Percentiles rank a stretch among this genome's conserved stretches.
phyloP scores from a whole-genome alignment of 1,140 invertebrate species.

The Temnothorax longispinosus region DNA sequence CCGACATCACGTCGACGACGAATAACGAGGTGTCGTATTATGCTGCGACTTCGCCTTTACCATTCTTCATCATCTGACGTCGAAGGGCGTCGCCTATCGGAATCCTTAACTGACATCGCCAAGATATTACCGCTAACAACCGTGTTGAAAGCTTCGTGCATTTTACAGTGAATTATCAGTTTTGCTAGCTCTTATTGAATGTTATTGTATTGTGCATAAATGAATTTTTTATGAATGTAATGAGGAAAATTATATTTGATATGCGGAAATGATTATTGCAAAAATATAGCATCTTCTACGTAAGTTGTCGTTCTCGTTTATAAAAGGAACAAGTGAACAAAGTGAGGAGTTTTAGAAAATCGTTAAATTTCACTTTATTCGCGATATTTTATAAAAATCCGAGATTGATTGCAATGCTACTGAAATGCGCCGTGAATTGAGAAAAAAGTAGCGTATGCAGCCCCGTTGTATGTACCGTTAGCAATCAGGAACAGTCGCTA shows the following conservation, averaged over 20 bases:
- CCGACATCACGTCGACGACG: conserved; percentile 28
- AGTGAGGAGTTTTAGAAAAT: background rate
- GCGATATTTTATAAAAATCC: conserved; percentile 39
- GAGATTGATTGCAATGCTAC: conserved; percentile 7
- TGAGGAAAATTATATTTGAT: background rate
- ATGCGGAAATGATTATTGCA: background rate
- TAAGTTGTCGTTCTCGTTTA: background rate
- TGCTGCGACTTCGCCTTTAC: conserved; percentile 30
- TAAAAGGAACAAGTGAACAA: background rate
- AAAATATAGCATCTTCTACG: background rate
- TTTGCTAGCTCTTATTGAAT: background rate
- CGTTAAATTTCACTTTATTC: background rate
- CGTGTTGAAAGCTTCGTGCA: background rate
- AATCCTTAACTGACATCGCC: conserved; percentile 44
- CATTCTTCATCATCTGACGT: conserved; percentile 43
- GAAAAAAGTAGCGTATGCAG: conserved; percentile 22
- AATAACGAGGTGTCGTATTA: conserved; percentile 44
- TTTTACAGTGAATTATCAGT: background rate
- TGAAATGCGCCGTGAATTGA: conserved; percentile 14
- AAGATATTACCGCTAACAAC: conserved; percentile 50
- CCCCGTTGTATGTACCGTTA: conserved; percentile 38
- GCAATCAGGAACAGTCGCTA: conserved; percentile 41
- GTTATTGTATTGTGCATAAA: background rate
- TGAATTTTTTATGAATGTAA: background rate
- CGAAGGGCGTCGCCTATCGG: conserved; percentile 15